phyloP scores from a whole-genome alignment of 2,797 vertebrate species.

The Melanotaenia parkinsoni region DNA sequence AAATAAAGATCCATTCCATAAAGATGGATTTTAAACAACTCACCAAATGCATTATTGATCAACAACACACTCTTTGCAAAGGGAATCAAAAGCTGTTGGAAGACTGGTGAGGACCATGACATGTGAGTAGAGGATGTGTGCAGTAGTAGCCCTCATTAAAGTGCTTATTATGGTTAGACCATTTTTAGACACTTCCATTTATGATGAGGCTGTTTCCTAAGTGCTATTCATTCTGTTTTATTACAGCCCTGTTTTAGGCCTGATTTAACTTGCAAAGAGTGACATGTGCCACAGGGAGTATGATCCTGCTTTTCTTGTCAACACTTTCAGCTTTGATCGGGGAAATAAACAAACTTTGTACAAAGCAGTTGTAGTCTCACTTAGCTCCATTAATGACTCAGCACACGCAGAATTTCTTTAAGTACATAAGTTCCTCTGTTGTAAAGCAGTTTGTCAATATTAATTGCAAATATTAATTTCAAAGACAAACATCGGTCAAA shows the following conservation, averaged over 20 bases:
- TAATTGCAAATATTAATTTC: background rate
- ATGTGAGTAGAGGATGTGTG: slow-evolving; percentile 25
- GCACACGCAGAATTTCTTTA: slow-evolving; percentile 1
- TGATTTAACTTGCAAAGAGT: slow-evolving; percentile 28
- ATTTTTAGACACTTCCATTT: slow-evolving; percentile 36
- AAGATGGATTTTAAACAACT: slow-evolving; percentile 36
- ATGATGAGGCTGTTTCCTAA: slow-evolving; percentile 21
- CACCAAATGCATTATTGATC: slow-evolving; percentile 38
- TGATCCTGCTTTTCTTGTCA: slow-evolving; percentile 17
- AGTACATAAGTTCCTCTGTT: background rate
- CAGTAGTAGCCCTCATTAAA: background rate
- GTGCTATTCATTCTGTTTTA: slow-evolving; percentile 27
- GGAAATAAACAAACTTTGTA: slow-evolving; percentile 15
- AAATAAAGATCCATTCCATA: slow-evolving; percentile 20
- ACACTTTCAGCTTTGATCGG: slow-evolving; percentile 30
- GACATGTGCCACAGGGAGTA: slow-evolving; percentile 16
- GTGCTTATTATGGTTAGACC: slow-evolving; percentile 27
- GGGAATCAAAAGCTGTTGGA: slow-evolving; percentile 15
- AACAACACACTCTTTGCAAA: slow-evolving; percentile 7
- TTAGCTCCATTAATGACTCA: slow-evolving; percentile 10
- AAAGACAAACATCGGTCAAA: background rate
- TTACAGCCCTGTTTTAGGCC: slow-evolving; percentile 22
- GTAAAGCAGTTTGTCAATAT: background rate
- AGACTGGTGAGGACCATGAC: slow-evolving; percentile 22
- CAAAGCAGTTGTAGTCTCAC: slow-evolving; percentile 1